These are phyloP conservation scores for Tetrapedia diversipes DNA, from an alignment of 2,888 invertebrate species.

Conservation along the genomic window DNA sequence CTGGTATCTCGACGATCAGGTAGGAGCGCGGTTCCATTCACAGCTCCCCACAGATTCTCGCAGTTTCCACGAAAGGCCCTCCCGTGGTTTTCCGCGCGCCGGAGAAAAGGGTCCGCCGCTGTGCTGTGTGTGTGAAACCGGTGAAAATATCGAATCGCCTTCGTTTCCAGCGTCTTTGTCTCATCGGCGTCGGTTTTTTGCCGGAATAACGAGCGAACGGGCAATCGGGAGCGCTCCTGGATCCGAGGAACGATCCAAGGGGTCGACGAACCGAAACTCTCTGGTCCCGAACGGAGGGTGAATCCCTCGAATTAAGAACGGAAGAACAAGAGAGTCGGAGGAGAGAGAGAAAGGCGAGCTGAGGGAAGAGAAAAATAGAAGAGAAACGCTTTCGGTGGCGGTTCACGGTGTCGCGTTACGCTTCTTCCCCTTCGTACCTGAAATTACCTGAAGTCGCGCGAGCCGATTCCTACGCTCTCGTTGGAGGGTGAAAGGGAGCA, in stretches of 20 bases:
- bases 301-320: slow-evolving; percentile 49
- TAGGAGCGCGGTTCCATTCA: slow-evolving; percentile 70
- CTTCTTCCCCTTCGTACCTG: slow-evolving; percentile 40
- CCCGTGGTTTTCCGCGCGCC: slow-evolving; percentile 52
- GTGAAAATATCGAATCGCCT: slow-evolving; percentile 70
- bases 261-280: slow-evolving; percentile 53
- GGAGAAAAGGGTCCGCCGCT: slow-evolving; percentile 37
- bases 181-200: slow-evolving; percentile 34
- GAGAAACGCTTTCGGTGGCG: slow-evolving; percentile 39
- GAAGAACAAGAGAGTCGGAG: slow-evolving; percentile 41
- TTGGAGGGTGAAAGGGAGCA: slow-evolving; percentile 42
- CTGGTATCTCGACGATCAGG: slow-evolving; percentile 42
- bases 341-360: slow-evolving; percentile 1
- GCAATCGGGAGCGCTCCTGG: slow-evolving; percentile 25
- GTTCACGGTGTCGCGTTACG: slow-evolving; percentile 53
- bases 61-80: slow-evolving; percentile 70
- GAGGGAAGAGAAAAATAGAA: slow-evolving; percentile 25
- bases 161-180: slow-evolving; percentile 59
- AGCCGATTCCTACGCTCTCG: slow-evolving; percentile 43
- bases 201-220: slow-evolving; percentile 57
- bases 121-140: slow-evolving; percentile 36
- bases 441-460: slow-evolving; percentile 60
- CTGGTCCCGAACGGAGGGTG: slow-evolving; percentile 20
- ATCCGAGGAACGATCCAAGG: slow-evolving; percentile 4
- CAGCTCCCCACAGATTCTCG: slow-evolving; percentile 71